phyloP scores from a whole-genome alignment of 2,113 vertebrate species.

The Pluvianellus socialis region DNA sequence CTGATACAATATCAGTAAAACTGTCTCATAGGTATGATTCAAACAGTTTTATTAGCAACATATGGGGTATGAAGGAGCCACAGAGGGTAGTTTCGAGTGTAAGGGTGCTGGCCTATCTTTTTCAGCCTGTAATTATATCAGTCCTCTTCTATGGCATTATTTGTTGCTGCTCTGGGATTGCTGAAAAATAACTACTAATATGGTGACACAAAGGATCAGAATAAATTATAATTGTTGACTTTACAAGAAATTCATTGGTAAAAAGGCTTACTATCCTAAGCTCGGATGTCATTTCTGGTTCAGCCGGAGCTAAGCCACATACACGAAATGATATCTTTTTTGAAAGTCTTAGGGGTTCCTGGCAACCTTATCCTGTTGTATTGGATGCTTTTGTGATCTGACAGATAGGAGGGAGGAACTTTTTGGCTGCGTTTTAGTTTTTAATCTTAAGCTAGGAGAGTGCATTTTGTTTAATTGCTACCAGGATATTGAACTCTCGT shows the following conservation, averaged over 20 bases:
- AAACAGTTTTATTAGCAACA: conserved; percentile 77
- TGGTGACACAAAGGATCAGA: conserved; percentile 69
- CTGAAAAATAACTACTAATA: conserved; percentile 73
- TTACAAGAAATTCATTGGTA: conserved; percentile 66
- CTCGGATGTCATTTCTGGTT: not conserved
- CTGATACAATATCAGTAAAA: conserved; percentile 73
- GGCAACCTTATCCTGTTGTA: not conserved
- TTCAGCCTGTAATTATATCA: conserved; percentile 72
- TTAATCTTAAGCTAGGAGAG: not conserved
- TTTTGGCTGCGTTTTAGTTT: not conserved
- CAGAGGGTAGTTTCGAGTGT: conserved; percentile 72
- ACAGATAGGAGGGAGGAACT: not conserved
- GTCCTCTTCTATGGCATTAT: conserved; percentile 65
- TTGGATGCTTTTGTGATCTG: not conserved
- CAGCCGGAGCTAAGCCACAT: not conserved
- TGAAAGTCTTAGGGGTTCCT: not conserved
- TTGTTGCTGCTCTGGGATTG: conserved; percentile 73
- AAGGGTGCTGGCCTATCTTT: conserved; percentile 71
- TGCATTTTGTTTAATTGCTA: not conserved
- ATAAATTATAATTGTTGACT: conserved; percentile 71
- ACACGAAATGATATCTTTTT: not conserved
- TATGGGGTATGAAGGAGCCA: conserved; percentile 74
- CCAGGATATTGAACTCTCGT: conserved; percentile 12
- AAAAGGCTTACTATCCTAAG: conserved; percentile 53
- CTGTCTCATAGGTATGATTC: conserved; percentile 77